phyloP scores from a whole-genome alignment of 2,113 vertebrate genomes.

The Chloropsis hardwickii region DNA sequence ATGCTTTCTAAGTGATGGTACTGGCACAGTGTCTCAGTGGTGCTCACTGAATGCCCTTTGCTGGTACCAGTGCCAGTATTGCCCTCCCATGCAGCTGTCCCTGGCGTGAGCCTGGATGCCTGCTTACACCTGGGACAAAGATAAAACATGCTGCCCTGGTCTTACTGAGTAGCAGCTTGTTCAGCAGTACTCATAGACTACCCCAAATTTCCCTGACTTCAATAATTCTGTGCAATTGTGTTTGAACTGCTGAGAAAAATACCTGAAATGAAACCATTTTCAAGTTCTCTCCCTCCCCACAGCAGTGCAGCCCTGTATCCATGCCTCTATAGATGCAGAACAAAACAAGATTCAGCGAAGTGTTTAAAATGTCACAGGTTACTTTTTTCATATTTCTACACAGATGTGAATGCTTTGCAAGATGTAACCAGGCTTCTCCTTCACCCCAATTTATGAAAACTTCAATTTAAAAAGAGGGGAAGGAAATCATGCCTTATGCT shows the following conservation, averaged over 20 bases:
- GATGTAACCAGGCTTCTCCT: constrained; percentile 64
- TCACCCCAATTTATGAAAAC: constrained; percentile 70
- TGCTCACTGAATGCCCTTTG: background rate
- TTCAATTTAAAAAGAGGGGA: constrained; percentile 68
- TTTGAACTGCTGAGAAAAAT: constrained; percentile 42
- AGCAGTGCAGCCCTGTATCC: background rate
- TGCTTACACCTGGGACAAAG: background rate
- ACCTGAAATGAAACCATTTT: constrained; percentile 48
- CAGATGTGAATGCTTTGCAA: constrained; percentile 68
- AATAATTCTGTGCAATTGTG: constrained; percentile 9
- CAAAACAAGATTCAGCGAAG: constrained; percentile 51
- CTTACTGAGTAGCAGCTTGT: background rate
- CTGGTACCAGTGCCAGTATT: background rate
- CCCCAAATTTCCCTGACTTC: constrained; percentile 14
- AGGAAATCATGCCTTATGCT: constrained; percentile 51
- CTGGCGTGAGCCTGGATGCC: background rate
- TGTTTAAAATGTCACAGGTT: constrained; percentile 76
- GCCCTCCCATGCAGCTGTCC: background rate
- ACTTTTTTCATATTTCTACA: constrained; percentile 70
- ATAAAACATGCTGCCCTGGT: background rate
- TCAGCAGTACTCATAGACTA: background rate
- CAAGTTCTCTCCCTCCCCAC: background rate
- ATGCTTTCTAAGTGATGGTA: background rate
- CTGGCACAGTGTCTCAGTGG: background rate
- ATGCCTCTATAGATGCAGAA: background rate